Evolutionary conservation across 2,888 invertebrate genomes (phyloP).

Genomic region (Drosophila bunnanda): DNA sequence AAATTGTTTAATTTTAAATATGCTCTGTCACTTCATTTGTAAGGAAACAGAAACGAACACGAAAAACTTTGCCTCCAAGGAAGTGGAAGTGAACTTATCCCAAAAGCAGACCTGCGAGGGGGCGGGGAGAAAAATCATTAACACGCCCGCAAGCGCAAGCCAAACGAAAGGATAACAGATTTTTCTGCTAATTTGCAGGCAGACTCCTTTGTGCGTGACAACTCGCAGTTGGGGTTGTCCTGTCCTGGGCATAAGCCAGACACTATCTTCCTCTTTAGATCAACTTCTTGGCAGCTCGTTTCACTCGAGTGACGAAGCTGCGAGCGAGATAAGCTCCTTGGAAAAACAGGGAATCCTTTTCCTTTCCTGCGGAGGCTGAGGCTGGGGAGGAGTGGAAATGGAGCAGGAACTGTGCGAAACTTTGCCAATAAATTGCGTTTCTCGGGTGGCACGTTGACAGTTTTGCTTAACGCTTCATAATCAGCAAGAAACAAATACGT

Average conservation of each 20-base stretch:
- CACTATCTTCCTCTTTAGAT: constrained; percentile 67
- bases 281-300: constrained; percentile 76
- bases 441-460: constrained; percentile 82
- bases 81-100: constrained; percentile 48
- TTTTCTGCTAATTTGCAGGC: constrained; percentile 81
- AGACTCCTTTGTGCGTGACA: constrained; percentile 83
- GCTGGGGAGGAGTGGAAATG: constrained; percentile 2
- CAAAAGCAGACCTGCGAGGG: neutral
- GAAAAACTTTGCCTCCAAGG: constrained; percentile 42
- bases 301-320: constrained; percentile 80
- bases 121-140: constrained; percentile 78
- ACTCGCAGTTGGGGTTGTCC: constrained; percentile 18
- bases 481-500: constrained; percentile 83
- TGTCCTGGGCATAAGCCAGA: constrained; percentile 45
- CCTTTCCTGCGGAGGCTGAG: neutral
- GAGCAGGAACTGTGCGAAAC: constrained; percentile 59
- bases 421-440: constrained; percentile 82
- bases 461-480: constrained; percentile 84
- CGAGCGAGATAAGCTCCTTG: constrained; percentile 72
- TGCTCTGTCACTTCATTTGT: constrained; percentile 81
- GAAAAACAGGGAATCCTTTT: constrained; percentile 41
- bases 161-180: constrained; percentile 83
- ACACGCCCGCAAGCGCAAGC: constrained; percentile 83
- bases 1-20: constrained; percentile 81
- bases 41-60: constrained; percentile 49